These are phyloP conservation scores for Choloepus hoffmanni DNA, from an alignment of 2,113 vertebrate genomes.

Conservation along the genomic window DNA sequence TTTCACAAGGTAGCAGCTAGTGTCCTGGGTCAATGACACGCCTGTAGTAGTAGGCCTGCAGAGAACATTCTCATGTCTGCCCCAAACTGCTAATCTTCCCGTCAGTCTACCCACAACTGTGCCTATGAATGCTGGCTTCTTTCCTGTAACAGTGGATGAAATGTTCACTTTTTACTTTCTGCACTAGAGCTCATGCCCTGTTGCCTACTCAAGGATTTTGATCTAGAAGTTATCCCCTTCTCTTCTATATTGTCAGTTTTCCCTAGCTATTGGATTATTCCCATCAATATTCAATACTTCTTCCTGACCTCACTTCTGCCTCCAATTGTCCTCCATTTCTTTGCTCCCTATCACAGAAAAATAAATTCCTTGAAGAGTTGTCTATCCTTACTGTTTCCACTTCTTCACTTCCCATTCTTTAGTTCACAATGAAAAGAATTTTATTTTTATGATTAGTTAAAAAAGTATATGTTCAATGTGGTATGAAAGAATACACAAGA, in stretches of 20 bases:
- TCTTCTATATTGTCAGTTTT: neutral
- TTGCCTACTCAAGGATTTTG: neutral
- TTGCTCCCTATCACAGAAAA: neutral
- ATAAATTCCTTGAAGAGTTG: neutral
- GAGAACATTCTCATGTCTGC: too few species aligned
- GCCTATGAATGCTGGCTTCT: neutral
- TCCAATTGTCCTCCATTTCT: neutral
- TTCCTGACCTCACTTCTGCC: neutral
- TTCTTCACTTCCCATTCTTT: neutral
- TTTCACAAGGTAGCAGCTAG: neutral
- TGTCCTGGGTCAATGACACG: neutral
- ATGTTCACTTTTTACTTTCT: too few species aligned
- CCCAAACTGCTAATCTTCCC: neutral
- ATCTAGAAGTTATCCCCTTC: too few species aligned
- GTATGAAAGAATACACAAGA: neutral
- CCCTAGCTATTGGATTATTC: neutral
- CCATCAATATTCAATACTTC: neutral
- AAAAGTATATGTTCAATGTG: neutral
- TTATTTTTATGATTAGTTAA: neutral
- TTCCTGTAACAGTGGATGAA: too few species aligned
- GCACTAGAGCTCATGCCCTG: neutral
- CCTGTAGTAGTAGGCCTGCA: too few species aligned
- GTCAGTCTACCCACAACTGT: neutral
- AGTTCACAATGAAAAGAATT: neutral
- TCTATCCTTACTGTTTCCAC: neutral